These are phyloP conservation scores for Saccostrea echinata DNA, from an alignment of 1,140 invertebrate species.

Conservation along the genomic window DNA sequence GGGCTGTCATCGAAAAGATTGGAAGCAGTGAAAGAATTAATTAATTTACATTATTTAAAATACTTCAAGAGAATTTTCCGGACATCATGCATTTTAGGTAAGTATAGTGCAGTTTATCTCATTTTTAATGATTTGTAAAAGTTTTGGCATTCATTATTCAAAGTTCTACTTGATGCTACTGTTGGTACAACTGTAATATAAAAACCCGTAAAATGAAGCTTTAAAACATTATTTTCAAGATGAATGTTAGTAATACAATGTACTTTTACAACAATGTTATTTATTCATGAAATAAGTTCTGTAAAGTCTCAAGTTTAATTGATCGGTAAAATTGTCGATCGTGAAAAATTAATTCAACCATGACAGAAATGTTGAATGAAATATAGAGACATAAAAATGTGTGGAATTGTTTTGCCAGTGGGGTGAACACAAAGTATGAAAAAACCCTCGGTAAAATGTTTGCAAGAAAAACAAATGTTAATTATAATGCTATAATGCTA, in stretches of 20 bases:
- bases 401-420: not conserved
- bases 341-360: conserved; percentile 4
- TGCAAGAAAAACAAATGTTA: no score
- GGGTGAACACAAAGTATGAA: no score
- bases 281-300: not conserved
- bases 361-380: not conserved
- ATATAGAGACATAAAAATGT: not conserved
- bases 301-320: not conserved
- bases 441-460: no score
- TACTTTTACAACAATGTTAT: not conserved
- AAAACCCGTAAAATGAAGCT: not conserved
- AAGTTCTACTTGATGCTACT: no score
- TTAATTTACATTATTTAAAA: not conserved
- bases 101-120: not conserved
- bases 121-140: not conserved
- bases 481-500: no score
- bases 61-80: not conserved
- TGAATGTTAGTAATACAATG: not conserved
- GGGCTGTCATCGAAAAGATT: not conserved
- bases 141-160: not conserved
- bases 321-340: not conserved
- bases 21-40: no score
- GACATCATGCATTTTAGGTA: not conserved
- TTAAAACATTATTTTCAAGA: not conserved
- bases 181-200: not conserved